Conservation (phyloP, 1,140 invertebrate species). For the Trichogramma pretiosum region DNA sequence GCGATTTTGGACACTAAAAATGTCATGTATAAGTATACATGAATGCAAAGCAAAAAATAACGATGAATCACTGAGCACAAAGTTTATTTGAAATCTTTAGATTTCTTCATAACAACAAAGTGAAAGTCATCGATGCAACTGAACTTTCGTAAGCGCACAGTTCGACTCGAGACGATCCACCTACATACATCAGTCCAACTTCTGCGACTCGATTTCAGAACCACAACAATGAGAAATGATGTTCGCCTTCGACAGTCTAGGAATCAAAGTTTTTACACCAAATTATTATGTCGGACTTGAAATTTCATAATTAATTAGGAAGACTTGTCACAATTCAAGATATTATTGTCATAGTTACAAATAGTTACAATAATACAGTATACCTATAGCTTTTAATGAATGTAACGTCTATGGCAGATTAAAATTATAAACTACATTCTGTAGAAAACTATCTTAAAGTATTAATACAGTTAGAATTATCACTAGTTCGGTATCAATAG, state of each 20-base stretch:
- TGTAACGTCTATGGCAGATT: no score
- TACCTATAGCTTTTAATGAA: no score
- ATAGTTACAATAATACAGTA: no score
- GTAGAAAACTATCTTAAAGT: no score
- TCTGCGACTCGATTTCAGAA: no score
- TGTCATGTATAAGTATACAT: not conserved
- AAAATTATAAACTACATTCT: no score
- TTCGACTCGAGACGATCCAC: not conserved
- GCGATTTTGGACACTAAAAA: no score
- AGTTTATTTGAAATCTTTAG: slow-evolving; percentile 9
- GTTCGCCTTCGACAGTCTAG: slow-evolving; percentile 10
- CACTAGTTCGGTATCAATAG: no score
- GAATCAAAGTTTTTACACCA: slow-evolving; percentile 17
- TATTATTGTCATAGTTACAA: slow-evolving; percentile 41
- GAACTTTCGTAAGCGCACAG: not conserved
- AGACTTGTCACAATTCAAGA: slow-evolving; percentile 28
- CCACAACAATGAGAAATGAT: no score
- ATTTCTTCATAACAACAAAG: slow-evolving; percentile 11
- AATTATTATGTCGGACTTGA: not conserved
- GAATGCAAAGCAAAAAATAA: slow-evolving; percentile 31
- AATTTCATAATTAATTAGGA: slow-evolving; percentile 13
- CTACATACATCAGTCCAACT: slow-evolving; percentile 3
- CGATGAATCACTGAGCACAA: slow-evolving; percentile 12
- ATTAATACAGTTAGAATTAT: no score
- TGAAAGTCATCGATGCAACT: slow-evolving; percentile 5